Base-by-base conservation (phyloP, 1,140 invertebrate species). In the Geopemphigus sp. region DNA sequence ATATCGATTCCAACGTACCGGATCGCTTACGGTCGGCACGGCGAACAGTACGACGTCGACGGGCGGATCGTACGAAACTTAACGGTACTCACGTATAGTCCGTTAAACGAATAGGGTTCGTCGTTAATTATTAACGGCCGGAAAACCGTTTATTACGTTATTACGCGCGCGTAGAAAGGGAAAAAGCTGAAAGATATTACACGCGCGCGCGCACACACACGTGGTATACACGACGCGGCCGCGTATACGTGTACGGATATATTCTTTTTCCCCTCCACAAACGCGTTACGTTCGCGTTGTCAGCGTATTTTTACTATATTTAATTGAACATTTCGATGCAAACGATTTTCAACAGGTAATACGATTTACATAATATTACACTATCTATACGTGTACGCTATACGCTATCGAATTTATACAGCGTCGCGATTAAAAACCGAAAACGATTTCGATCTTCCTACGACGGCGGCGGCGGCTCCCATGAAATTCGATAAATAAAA, bases 321-420 rank as follows among this genome's bases (percentile, higher is more conserved):
- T 72, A 72, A 72, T 72, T 72, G 47, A 72, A 72, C 68, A 72
- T 72, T 72, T 72, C 68, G 68, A 72, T 72, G 68, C 68, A 72
- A 72, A 72, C 50, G 68, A n/a, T 72, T 72, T 72, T 72, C 68
- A 72, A 72, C 68, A 72, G 68, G 68, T 72, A 72, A 72, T 72
- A 54, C 47, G 26, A 72, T 72, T 72, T 72, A 72, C 68, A 72
- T 72, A 72, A 72, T 72, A 50, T 50, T 50, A 54, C n/a, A 70
- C 66, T 17, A 19, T 22, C 2, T 54, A 15, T 17, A 8, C 32
- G 32, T 39, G 8, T 39, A 39, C 3, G 3, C 3, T 39, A 39
- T 39, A 39, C 32, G 32, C 32, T 39, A 39, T 4, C 26, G 24
- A 54, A 72, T 72, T 72, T 70, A 50, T 72, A 72, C 54, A 72